phyloP scores from a whole-genome alignment of 2,797 vertebrate genomes.

The Heterohyrax brucei region DNA sequence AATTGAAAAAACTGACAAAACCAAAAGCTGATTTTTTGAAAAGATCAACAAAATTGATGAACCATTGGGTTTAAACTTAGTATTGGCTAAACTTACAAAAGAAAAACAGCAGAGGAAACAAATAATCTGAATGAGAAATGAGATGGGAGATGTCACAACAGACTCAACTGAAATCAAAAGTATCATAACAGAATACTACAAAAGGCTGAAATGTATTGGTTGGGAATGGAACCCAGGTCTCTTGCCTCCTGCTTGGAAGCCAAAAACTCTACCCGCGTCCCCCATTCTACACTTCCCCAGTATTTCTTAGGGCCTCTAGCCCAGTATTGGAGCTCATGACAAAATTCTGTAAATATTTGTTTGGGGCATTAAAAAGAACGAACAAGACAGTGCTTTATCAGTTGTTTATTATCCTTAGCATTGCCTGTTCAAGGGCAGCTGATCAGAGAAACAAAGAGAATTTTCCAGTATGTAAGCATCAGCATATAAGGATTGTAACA shows the following conservation, averaged over 20 bases:
- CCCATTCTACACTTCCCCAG: not conserved
- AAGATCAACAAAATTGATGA: too few species aligned
- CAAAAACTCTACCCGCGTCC: not conserved
- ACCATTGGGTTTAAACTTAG: too few species aligned
- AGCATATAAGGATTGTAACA: not conserved
- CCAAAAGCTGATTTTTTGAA: too few species aligned
- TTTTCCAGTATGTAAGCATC: not conserved
- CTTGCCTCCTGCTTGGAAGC: not conserved
- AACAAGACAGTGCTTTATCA: not conserved
- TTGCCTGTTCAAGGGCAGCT: not conserved
- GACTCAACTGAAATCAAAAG: too few species aligned
- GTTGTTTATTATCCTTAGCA: constrained; percentile 12
- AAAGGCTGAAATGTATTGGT: not conserved
- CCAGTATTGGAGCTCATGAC: not conserved
- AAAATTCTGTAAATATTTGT: not conserved
- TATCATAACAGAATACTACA: too few species aligned
- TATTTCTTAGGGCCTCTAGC: constrained; percentile 18
- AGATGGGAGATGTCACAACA: too few species aligned
- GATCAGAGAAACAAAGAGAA: not conserved
- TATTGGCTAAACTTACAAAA: too few species aligned
- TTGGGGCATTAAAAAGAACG: not conserved
- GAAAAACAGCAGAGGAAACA: too few species aligned
- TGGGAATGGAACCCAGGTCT: not conserved
- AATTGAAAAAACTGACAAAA: too few species aligned
- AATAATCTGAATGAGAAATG: too few species aligned